Base-by-base conservation (phyloP, 2,113 vertebrate genomes). In the Ceyx margarethae region DNA sequence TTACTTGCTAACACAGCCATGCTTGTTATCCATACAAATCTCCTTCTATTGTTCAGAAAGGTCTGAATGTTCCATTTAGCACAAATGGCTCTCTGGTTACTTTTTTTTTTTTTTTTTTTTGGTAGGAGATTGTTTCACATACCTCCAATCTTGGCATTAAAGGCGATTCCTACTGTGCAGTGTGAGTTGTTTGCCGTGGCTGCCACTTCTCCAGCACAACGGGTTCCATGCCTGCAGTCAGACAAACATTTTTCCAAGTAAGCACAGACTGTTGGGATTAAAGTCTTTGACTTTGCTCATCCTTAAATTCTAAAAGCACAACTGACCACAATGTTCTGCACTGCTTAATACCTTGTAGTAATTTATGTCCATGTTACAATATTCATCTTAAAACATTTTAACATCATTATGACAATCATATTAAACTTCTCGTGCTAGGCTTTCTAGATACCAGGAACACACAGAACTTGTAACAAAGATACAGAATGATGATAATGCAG, bases 111-210 rank as follows among this genome's bases (percentile, higher is more conserved):
- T 33, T 37, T 37, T 37, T 37, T 65, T 67, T 50, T 68, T 68
- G 45, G 50, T 17, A n/a, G 42, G n/a, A 81, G 56, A 93, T 37
- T 93, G 82, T 79, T 94, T 91, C 65, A 95, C 98, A 96, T 97
- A 99, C 99, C 99, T 98, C 99, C 99, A 77, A 99, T 99, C 97
- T 96, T 98, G 96, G 99, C 99, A 56, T 99, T 99, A 96, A 99
- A 99, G 95, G 99, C 99, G 58, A 99, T 99, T 96, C 99, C 99
- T 78, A 99, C 99, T 79, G 98, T 99, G 97, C 99, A 99, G 89
- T 99, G 98, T 35, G 99, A 99, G 97, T 99, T 99, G 98, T 99
- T 99, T 93, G 99, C 99, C 6, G 99, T 98, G 48, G 99, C 99
- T 85, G 99, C 99, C 92, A 99, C 99, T 98, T 99, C 99, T 81